phyloP scores from a whole-genome alignment of 2,113 vertebrate species.

The Heterotilapia buettikoferi region DNA sequence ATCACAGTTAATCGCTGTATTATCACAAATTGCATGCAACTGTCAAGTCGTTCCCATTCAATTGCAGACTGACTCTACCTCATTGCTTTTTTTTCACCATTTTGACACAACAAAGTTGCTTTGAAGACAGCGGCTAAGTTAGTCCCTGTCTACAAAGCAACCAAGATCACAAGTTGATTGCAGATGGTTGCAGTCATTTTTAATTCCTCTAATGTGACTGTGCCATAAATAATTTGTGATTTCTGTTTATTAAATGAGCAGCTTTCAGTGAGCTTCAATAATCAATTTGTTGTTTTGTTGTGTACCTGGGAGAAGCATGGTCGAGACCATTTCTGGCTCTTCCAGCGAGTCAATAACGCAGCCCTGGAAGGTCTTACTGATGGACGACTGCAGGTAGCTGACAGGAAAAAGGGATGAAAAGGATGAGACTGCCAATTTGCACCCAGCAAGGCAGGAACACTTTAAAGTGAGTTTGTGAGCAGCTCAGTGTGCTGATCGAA shows the following conservation, averaged over 20 bases:
- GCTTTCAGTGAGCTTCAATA: neutral
- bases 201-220: neutral
- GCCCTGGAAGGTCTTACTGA: slow-evolving; percentile 67
- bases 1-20: neutral
- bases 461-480: neutral
- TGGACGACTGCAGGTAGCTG: slow-evolving; percentile 86
- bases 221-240: neutral
- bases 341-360: slow-evolving; percentile 63
- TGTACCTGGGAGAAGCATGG: slow-evolving; percentile 69
- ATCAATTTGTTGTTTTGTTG: neutral
- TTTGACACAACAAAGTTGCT: neutral
- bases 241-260: neutral
- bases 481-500: neutral
- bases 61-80: neutral
- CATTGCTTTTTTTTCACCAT: rapidly evolving
- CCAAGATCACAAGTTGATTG: rapidly evolving
- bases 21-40: neutral
- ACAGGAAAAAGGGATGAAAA: neutral
- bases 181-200: neutral
- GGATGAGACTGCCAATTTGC: neutral
- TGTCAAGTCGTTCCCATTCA: neutral
- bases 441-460: neutral
- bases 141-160: neutral
- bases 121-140: neutral
- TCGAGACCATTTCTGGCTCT: slow-evolving; percentile 64